Evolutionary conservation across 2,888 invertebrate species (phyloP).

Genomic region (Dasypolia templi): DNA sequence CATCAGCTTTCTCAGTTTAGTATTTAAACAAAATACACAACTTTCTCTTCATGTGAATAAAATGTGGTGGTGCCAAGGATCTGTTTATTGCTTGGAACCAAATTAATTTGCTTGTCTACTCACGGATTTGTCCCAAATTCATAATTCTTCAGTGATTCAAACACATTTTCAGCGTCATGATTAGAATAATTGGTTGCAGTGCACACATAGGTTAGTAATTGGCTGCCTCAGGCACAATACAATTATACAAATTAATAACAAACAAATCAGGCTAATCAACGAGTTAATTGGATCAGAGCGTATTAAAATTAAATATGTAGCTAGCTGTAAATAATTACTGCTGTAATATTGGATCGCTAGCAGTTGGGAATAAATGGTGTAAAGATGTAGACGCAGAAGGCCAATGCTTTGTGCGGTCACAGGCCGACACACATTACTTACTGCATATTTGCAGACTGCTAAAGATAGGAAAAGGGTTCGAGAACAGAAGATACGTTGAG

Average conservation of each 20-base stretch:
- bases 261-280: slow-evolving; percentile 63
- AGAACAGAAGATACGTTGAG: too few species aligned
- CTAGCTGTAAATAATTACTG: slow-evolving; percentile 55
- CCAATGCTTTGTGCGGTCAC: background rate
- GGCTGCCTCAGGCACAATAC: slow-evolving; percentile 26
- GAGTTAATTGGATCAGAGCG: slow-evolving; percentile 61
- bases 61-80: background rate
- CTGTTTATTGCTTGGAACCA: background rate
- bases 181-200: slow-evolving; percentile 13
- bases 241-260: slow-evolving; percentile 57
- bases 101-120: background rate
- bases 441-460: too few species aligned
- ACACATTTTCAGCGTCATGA: background rate
- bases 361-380: background rate
- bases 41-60: background rate
- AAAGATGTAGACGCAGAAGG: slow-evolving; percentile 23
- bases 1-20: background rate
- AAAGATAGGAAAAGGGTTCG: background rate
- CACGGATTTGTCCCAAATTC: background rate
- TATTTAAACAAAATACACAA: background rate
- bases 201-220: slow-evolving; percentile 4
- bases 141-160: background rate
- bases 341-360: slow-evolving; percentile 42
- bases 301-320: slow-evolving; percentile 64
- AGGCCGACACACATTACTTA: too few species aligned